A percentile compares a stretch with the other conserved stretches of the same genome.
Conservation (phyloP, 2,888 invertebrate genomes). For the Prosopocoilus inquinatus region DNA sequence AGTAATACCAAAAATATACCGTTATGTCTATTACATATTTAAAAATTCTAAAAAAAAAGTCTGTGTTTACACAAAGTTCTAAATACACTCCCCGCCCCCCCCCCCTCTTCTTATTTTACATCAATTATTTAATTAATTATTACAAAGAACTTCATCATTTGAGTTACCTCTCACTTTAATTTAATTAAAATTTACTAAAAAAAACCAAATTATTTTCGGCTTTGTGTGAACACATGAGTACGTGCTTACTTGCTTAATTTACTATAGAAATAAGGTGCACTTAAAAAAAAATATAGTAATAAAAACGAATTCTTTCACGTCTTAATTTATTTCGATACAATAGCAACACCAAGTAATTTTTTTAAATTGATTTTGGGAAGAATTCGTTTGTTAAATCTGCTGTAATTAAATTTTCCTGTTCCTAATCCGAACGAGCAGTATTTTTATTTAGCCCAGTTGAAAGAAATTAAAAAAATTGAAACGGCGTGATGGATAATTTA, state of each 20-base stretch:
- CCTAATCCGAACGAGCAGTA: no score
- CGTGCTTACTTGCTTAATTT: slow-evolving; percentile 44
- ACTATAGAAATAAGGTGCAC: slow-evolving; percentile 44
- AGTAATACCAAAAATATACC: slow-evolving; percentile 47
- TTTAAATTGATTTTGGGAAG: background rate
- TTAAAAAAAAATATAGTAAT: slow-evolving; percentile 26
- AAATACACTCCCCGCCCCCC: no score
- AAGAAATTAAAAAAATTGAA: no score
- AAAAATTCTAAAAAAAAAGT: slow-evolving; percentile 22
- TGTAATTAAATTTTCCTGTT: background rate
- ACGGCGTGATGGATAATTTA: slow-evolving; percentile 2
- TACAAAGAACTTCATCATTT: background rate
- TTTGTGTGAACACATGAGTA: slow-evolving; percentile 17
- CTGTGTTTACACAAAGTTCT: background rate
- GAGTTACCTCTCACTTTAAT: background rate
- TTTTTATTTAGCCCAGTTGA: no score
- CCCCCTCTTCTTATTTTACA: background rate
- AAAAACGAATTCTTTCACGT: slow-evolving; percentile 3
- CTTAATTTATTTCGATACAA: background rate
- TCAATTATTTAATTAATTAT: slow-evolving; percentile 3
- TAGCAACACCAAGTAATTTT: no score
- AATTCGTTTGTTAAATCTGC: slow-evolving; percentile 1
- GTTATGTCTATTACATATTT: slow-evolving; percentile 37
- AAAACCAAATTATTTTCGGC: slow-evolving; percentile 1
- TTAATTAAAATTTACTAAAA: background rate